Evolutionary conservation across 2,888 invertebrate species (phyloP).

Genomic region (Psylliodes chrysocephalus): DNA sequence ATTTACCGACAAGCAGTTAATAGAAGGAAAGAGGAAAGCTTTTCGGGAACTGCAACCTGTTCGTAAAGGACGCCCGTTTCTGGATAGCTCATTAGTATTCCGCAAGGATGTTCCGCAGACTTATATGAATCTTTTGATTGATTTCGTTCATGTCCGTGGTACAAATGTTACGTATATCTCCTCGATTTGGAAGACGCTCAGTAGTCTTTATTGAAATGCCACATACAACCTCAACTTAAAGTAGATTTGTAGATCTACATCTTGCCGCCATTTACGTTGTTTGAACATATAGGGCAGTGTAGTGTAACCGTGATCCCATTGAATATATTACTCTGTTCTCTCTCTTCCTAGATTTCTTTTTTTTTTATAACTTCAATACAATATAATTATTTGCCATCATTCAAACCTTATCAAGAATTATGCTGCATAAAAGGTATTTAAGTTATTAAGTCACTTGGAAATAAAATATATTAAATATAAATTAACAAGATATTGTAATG

Average conservation of each 20-base stretch:
- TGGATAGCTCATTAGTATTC: conserved; percentile 37
- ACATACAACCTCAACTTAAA: conserved; percentile 10
- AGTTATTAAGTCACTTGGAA: too few relatives aligned
- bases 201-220: conserved; percentile 9
- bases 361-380: too few relatives aligned
- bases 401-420: too few relatives aligned
- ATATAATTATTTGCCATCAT: too few relatives aligned
- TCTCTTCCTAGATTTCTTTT: too few relatives aligned
- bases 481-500: too few relatives aligned
- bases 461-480: too few relatives aligned
- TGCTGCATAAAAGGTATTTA: too few relatives aligned
- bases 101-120: conserved; percentile 29
- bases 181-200: conserved; percentile 1
- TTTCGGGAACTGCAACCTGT: conserved; percentile 2
- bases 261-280: conserved; percentile 1
- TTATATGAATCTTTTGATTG: conserved; percentile 52
- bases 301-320: neutral
- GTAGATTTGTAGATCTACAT: conserved; percentile 11
- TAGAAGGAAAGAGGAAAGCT: neutral
- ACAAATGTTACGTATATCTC: conserved; percentile 25
- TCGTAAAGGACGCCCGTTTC: neutral
- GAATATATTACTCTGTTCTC: neutral
- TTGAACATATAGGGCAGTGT: neutral
- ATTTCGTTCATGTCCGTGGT: conserved; percentile 40
- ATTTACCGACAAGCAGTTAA: neutral